Evolutionary conservation across 2,797 vertebrate species (phyloP).

Genomic region (Anguilla anguilla): DNA sequence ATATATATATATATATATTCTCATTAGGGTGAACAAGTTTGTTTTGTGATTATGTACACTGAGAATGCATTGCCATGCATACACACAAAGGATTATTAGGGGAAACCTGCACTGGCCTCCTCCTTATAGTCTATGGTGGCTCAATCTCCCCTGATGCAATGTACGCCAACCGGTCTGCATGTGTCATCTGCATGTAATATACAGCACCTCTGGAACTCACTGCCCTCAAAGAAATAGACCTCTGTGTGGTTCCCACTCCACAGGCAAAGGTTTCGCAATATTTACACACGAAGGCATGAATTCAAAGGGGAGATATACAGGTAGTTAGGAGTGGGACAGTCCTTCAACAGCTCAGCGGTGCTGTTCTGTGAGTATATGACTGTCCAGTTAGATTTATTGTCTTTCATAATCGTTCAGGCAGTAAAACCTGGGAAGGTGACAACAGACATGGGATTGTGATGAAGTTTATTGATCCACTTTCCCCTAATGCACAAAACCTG

Average conservation of each 20-base stretch:
- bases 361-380: background rate
- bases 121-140: background rate
- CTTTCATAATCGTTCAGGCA: background rate
- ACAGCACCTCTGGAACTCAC: background rate
- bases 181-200: background rate
- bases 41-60: background rate
- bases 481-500: background rate
- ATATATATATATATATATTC: background rate
- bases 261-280: slow-evolving; percentile 1
- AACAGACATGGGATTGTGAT: background rate
- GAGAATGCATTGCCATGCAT: background rate
- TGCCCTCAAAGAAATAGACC: background rate
- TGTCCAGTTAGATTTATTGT: background rate
- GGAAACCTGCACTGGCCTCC: background rate
- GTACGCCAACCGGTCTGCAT: background rate
- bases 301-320: background rate
- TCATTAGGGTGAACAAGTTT: background rate
- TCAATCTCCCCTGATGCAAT: background rate
- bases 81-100: background rate
- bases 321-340: background rate
- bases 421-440: background rate
- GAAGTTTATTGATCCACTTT: slow-evolving; percentile 11
- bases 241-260: background rate
- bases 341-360: background rate
- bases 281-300: slow-evolving; percentile 4